phyloP scores from a whole-genome alignment of 2,888 invertebrate genomes.

The Volucella zonaria region DNA sequence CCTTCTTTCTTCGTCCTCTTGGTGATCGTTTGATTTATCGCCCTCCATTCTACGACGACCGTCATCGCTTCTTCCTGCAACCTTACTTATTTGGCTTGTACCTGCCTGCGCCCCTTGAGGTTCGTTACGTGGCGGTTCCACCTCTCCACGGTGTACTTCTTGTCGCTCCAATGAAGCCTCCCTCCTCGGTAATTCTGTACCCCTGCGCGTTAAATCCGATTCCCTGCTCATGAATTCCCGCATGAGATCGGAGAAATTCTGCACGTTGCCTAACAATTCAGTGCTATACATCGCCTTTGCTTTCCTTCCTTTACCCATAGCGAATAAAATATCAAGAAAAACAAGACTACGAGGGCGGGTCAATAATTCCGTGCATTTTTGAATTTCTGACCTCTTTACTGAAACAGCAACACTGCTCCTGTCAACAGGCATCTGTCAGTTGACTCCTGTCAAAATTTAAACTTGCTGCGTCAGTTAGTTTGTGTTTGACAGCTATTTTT shows the following conservation, averaged over 20 bases:
- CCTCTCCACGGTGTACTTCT: no score
- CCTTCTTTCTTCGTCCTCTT: neutral
- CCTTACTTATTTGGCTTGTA: neutral
- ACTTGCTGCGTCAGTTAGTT: no score
- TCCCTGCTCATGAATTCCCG: neutral
- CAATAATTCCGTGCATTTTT: no score
- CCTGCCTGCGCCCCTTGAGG: neutral
- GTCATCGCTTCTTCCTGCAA: neutral
- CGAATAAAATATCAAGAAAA: neutral
- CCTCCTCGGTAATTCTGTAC: neutral
- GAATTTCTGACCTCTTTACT: no score
- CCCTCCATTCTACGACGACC: neutral
- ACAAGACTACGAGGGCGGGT: no score
- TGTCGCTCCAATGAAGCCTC: neutral
- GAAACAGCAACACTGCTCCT: no score
- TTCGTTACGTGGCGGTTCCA: no score
- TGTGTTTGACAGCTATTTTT: no score
- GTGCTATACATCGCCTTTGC: neutral
- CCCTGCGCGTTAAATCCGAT: neutral
- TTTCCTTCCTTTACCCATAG: neutral
- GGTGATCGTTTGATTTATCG: neutral
- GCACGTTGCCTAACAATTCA: neutral
- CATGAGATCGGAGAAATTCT: conserved; percentile 1
- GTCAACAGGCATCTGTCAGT: no score
- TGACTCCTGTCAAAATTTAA: no score